These are phyloP conservation scores for Beroe ovata DNA, from an alignment of 37 sponge, comb jelly and placozoan species.

Conservation along the genomic window DNA sequence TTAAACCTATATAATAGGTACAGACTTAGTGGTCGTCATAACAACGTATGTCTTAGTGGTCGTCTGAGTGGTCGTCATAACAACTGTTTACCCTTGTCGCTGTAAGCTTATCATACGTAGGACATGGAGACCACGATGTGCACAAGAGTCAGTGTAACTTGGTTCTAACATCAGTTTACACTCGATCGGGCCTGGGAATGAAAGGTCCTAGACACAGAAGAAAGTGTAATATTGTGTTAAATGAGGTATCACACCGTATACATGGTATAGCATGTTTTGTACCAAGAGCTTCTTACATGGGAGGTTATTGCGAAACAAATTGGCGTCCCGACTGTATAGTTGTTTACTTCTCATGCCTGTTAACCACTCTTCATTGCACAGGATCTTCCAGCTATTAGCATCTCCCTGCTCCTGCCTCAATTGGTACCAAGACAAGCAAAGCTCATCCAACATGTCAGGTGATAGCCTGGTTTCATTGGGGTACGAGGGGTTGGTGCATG, in stretches of 20 bases:
- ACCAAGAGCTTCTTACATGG: no score
- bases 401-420: not conserved
- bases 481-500: no score
- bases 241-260: no score
- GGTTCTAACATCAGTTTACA: conserved; percentile 54
- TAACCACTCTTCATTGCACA: conserved; percentile 44
- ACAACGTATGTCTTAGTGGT: no score
- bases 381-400: conserved; percentile 2
- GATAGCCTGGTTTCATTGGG: no score
- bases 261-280: no score
- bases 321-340: not conserved
- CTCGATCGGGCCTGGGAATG: conserved; percentile 54
- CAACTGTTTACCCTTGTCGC: conserved; percentile 26
- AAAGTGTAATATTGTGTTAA: no score
- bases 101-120: not conserved
- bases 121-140: conserved; percentile 1
- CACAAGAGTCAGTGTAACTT: not conserved
- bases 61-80: no score
- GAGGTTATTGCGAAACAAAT: conserved; percentile 4
- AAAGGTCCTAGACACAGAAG: no score
- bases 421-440: conserved; percentile 22
- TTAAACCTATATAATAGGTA: no score
- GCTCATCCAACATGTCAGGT: conserved; percentile 7
- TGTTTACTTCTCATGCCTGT: not conserved
- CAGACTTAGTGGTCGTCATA: no score